phyloP scores from a whole-genome alignment of 1,140 invertebrate species.

The Diabrotica virgifera region DNA sequence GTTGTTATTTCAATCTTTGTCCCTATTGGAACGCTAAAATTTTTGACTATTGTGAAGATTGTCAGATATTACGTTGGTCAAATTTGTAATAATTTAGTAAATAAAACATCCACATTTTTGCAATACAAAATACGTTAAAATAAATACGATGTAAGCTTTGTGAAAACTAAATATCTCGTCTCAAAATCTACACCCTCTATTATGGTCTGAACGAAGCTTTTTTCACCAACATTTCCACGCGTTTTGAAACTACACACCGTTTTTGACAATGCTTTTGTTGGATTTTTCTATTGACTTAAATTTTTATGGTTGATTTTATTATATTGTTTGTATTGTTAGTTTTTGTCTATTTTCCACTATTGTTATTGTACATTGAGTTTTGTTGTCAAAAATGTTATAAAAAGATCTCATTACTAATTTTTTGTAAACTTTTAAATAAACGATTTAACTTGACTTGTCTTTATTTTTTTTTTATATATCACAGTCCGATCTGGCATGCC shows the following conservation, averaged over 20 bases:
- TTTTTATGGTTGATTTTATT: background rate
- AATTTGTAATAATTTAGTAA: background rate
- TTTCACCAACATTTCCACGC: background rate
- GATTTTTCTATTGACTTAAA: slow-evolving; percentile 3
- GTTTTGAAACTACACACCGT: background rate
- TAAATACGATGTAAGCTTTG: background rate
- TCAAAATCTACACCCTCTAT: background rate
- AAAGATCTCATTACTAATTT: background rate
- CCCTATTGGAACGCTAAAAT: too few species aligned
- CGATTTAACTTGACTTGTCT: background rate
- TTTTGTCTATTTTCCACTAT: background rate
- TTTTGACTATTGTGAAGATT: too few species aligned
- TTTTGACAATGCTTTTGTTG: background rate
- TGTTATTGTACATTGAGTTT: background rate
- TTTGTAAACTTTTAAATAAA: slow-evolving; percentile 3
- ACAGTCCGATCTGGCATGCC: too few species aligned
- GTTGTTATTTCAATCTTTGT: too few species aligned
- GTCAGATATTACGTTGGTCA: too few species aligned
- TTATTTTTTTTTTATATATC: too few species aligned
- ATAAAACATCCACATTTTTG: background rate
- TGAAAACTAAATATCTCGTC: background rate
- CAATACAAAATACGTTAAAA: background rate
- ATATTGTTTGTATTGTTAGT: background rate
- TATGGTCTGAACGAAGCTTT: background rate
- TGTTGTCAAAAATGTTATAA: background rate